Percentiles rank a stretch among this genome's conserved stretches.
phyloP scores from a whole-genome alignment of 2,797 vertebrate genomes.

The Okamejei kenojei region DNA sequence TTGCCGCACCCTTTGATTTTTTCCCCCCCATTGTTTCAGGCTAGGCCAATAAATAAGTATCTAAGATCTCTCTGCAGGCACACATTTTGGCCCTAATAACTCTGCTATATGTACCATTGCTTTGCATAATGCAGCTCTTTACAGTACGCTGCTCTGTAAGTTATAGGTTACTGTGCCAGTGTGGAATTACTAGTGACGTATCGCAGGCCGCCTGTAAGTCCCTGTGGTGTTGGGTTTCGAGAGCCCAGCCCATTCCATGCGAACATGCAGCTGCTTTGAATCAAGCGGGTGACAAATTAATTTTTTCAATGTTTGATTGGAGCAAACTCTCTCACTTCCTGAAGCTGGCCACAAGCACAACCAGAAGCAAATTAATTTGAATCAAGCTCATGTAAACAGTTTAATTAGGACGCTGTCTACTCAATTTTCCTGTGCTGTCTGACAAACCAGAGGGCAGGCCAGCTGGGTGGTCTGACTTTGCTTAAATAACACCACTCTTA shows the following conservation, averaged over 20 bases:
- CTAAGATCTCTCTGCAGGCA: not conserved
- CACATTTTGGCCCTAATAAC: not conserved
- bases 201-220: not conserved
- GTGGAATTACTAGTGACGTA: not conserved
- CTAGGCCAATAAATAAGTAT: not conserved
- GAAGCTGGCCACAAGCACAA: not conserved
- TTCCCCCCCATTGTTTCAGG: not conserved
- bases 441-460: not conserved
- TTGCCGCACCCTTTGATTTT: too few species aligned
- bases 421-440: not conserved
- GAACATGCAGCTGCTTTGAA: not conserved
- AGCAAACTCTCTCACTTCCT: constrained; percentile 6
- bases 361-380: constrained; percentile 26
- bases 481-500: not conserved
- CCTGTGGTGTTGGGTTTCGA: not conserved
- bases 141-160: not conserved
- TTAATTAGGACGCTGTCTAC: not conserved
- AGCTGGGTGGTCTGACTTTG: not conserved
- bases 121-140: not conserved
- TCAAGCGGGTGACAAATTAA: not conserved
- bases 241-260: not conserved
- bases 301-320: constrained; percentile 11
- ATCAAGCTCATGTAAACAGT: constrained; percentile 12
- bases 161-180: not conserved
- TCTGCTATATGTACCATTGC: not conserved